These are phyloP conservation scores for Tigriopus japonicus DNA, from an alignment of 1,140 invertebrate species.

Conservation along the genomic window DNA sequence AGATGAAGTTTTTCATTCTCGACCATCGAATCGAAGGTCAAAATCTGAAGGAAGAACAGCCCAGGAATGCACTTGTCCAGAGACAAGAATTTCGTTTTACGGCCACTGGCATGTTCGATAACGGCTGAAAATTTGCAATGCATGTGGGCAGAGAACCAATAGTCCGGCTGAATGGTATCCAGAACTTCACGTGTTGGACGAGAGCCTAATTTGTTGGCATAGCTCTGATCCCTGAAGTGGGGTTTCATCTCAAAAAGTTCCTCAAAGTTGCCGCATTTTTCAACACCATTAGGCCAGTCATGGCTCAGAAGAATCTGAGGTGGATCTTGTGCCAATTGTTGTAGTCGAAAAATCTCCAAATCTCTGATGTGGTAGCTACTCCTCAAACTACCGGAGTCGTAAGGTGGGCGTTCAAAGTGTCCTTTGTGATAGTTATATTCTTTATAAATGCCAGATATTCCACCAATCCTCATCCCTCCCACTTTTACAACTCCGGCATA, in stretches of 20 bases:
- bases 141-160: constrained; percentile 94
- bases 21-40: constrained; percentile 24
- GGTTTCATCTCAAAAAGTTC: constrained; percentile 54
- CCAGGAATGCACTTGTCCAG: constrained; percentile 82
- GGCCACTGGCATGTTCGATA: neutral
- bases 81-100: constrained; percentile 68
- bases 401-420: constrained; percentile 69
- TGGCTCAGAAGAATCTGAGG: constrained; percentile 78
- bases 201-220: constrained; percentile 59
- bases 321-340: constrained; percentile 34
- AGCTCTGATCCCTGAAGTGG: constrained; percentile 50
- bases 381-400: constrained; percentile 48
- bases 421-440: constrained; percentile 62
- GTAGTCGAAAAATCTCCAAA: constrained; percentile 64
- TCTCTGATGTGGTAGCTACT: constrained; percentile 85
- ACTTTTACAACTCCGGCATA: constrained; percentile 72
- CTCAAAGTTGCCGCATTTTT: constrained; percentile 59
- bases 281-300: constrained; percentile 85
- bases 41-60: constrained; percentile 20
- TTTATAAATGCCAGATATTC: constrained; percentile 89
- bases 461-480: constrained; percentile 73
- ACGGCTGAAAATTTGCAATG: constrained; percentile 87
- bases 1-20: neutral
- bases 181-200: constrained; percentile 59
- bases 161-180: constrained; percentile 51